Evolutionary conservation across 2,888 invertebrate genomes (phyloP), one percentile per base, ranked within the genome.

Genomic region (Tenthredo mesomela): DNA sequence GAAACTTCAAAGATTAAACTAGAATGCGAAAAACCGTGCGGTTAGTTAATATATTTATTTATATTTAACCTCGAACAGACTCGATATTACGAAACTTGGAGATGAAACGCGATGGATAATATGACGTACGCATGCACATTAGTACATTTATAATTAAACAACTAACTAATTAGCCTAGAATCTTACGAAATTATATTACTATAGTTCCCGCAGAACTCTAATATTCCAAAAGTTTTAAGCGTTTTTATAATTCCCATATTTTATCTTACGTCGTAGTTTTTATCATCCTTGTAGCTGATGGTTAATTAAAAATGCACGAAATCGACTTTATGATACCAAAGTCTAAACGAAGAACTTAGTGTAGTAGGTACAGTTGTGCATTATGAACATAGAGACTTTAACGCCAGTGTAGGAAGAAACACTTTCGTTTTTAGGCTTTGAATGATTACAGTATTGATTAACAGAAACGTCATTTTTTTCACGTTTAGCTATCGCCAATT

Each of bases 351-450:
- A 73, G 10, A 10, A 21, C 71, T 43, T 73, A 1, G 21, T 73
- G 1, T 43, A 2, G 40, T 71, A 3, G 15, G 3, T 18, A 73
- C 21, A 37, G 18, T 25, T 18, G 67, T 67, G 29, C 25, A 29
- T 33, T 29, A 15, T 29, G 6, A 33, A 18, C 5, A 37, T 15
- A 40, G 82, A 82, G 67, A 82, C 12, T 67, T 47, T 5, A 21
- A 82, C 82, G 67, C 82, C 47, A n/a, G 70, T 9, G 21, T 82
- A 82, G 33, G 50, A 67, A 82, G 50, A 33, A 50, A 47, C 67
- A 82, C 82, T 82, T 82, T 82, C 82, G 37, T 82, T 82, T 67
- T 29, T 40, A 12, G 33, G 18, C 25, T 15, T 21, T 29, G 29
- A 82, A 67, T 43, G 29, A 70, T 67, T 47, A 61, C 54, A 80